Base-by-base conservation (phyloP, 1,140 invertebrate genomes). In the Drosophila eugracilis region DNA sequence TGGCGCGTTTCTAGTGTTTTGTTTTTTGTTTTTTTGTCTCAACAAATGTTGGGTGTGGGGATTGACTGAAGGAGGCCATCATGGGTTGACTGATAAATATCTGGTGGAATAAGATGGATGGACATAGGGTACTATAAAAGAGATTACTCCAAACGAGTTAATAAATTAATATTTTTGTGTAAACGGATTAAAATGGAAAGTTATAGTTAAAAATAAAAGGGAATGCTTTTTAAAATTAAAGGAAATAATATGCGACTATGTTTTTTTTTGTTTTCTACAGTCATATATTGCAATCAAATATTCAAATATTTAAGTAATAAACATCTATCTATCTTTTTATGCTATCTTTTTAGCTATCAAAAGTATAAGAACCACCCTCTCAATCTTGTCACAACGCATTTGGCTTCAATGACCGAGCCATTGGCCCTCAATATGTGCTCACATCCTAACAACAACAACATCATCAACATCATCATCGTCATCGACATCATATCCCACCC, bases 1-100 rank as follows among this genome's bases (percentile, higher is more conserved):
- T 17, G 21, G 26, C 42, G 34, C 42, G n/a, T 66, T 41, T 36
- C 42, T 62, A 49, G 12, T 39, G 42, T 21, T 66, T 63, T 66
- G 58, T 49, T 66, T 37, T 62, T 21, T 66, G 48, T 66, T 44
- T 49, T 66, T 37, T 62, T 41, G 21, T 28, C 41, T 1, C 36
- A 17, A 62, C 26, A n/a, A 17, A 53, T 4, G 22, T 22, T 21
- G 17, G 24, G 47, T 55, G 26, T 55, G 26, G 28, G 28, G 28
- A 45, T 26, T 45, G 21, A n/a, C 22, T 22, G 19, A n/a, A 36
- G 30, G 19, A 14, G 44, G 21, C 14, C 17, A 6, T 10, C 32
- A 22, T 41, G 58, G 52, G 58, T 62, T 10, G 53, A 26, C 55
- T 12, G 49, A 58, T 54, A 44, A 59, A 39, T 59, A 58, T 9